Percentiles rank a stretch among this genome's conserved stretches.
Evolutionary conservation across 2,888 invertebrate genomes (phyloP).

Genomic region (Nyleta sp.): DNA sequence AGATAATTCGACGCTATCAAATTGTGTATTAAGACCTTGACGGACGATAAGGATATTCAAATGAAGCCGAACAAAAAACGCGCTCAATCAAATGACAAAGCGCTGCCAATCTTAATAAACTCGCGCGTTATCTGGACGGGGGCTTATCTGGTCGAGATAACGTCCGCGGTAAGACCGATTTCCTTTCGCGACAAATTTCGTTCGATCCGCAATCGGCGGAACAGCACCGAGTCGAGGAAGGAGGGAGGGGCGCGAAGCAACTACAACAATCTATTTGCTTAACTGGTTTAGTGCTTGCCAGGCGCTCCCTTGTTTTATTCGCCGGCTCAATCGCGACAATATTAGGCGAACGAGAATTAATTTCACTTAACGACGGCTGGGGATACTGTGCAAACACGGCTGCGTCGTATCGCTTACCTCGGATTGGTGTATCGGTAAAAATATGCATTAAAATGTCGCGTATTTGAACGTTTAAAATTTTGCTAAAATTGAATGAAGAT

Average conservation of each 20-base stretch:
- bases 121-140: constrained; percentile 55
- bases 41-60: constrained; percentile 43
- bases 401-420: constrained; percentile 22
- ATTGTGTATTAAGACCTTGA: constrained; percentile 43
- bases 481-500: too few species aligned
- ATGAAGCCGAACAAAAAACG: constrained; percentile 41
- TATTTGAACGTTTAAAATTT: too few species aligned
- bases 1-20: constrained; percentile 51
- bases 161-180: constrained; percentile 68
- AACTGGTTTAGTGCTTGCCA: constrained; percentile 77
- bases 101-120: constrained; percentile 54
- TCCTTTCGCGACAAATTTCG: constrained; percentile 73
- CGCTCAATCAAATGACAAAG: constrained; percentile 52
- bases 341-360: constrained; percentile 77
- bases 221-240: constrained; percentile 53
- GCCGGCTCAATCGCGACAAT: constrained; percentile 64
- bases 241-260: constrained; percentile 68
- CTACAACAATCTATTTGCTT: constrained; percentile 76
- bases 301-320: constrained; percentile 62
- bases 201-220: constrained; percentile 52
- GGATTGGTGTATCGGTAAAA: constrained; percentile 10
- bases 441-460: not conserved
- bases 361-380: constrained; percentile 68
- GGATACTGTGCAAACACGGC: constrained; percentile 42
- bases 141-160: constrained; percentile 75